Evolutionary conservation across 1,140 invertebrate species (phyloP).

Genomic region (Hycleus phaleratus): DNA sequence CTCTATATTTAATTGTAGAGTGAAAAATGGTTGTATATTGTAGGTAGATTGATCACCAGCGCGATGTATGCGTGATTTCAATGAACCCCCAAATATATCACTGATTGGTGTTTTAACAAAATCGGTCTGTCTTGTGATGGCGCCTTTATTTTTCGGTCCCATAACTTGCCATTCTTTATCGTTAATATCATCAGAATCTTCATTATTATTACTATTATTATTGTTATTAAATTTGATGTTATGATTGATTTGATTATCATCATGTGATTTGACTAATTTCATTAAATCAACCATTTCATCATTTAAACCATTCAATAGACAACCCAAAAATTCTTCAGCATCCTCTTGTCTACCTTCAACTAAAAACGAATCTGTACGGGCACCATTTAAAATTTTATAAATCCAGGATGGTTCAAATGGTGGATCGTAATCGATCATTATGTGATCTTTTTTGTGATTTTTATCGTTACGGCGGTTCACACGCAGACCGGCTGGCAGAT

Average conservation of each 20-base stretch:
- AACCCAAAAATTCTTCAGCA: slow-evolving; percentile 90
- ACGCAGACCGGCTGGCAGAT: slow-evolving; percentile 48
- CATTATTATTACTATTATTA: neutral
- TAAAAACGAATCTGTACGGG: slow-evolving; percentile 58
- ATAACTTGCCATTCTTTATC: slow-evolving; percentile 76
- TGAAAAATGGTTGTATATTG: slow-evolving; percentile 89
- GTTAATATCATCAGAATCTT: slow-evolving; percentile 34
- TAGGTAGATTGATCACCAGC: slow-evolving; percentile 67
- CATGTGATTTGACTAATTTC: slow-evolving; percentile 47
- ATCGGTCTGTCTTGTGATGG: slow-evolving; percentile 72
- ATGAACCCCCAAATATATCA: slow-evolving; percentile 85
- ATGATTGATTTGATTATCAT: too few species aligned
- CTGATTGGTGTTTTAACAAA: slow-evolving; percentile 81
- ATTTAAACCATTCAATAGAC: slow-evolving; percentile 85
- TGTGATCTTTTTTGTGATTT: slow-evolving; percentile 43
- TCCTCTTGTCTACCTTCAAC: slow-evolving; percentile 86
- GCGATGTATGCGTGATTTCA: slow-evolving; percentile 74
- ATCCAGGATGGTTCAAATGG: slow-evolving; percentile 77
- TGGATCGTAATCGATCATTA: slow-evolving; percentile 48
- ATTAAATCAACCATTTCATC: slow-evolving; percentile 90
- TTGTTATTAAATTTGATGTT: too few species aligned
- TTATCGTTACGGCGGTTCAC: slow-evolving; percentile 40
- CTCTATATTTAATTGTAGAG: slow-evolving; percentile 88
- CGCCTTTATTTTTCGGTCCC: slow-evolving; percentile 79
- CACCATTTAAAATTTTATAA: slow-evolving; percentile 72